A percentile compares a stretch with the other conserved stretches of the same genome.
These are phyloP conservation scores for Nasonovia ribisnigri DNA, from an alignment of 2,888 invertebrate genomes.

Conservation along the genomic window DNA sequence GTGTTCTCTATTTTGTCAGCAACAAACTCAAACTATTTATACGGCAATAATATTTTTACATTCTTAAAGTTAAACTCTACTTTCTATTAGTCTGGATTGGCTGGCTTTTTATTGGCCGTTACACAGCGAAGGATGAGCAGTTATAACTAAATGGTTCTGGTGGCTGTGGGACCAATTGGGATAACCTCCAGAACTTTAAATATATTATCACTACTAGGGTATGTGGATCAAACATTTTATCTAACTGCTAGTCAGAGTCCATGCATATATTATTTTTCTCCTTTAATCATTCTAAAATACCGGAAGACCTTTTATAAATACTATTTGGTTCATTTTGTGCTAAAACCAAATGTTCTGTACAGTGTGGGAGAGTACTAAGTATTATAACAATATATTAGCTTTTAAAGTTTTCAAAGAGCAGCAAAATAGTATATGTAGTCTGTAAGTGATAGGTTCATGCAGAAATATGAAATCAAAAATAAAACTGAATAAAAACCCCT, in stretches of 20 bases:
- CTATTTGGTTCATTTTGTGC: slow-evolving; percentile 55
- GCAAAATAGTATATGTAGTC: slow-evolving; percentile 53
- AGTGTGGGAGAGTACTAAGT: slow-evolving; percentile 46
- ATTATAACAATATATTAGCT: slow-evolving; percentile 42
- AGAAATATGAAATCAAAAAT: slow-evolving; percentile 64
- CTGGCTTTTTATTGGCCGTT: slow-evolving; percentile 29
- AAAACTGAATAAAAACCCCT: slow-evolving; percentile 59
- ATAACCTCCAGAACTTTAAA: slow-evolving; percentile 39
- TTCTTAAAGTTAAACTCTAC: slow-evolving; percentile 57
- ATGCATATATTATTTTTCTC: slow-evolving; percentile 52
- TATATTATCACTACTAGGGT: slow-evolving; percentile 54
- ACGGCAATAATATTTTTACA: slow-evolving; percentile 46
- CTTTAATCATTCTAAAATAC: slow-evolving; percentile 53
- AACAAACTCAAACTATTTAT: slow-evolving; percentile 61
- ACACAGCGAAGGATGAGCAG: slow-evolving; percentile 36
- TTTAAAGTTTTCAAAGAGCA: slow-evolving; percentile 54
- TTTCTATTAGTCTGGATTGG: slow-evolving; percentile 36
- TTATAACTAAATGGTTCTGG: slow-evolving; percentile 51
- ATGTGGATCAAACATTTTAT: slow-evolving; percentile 58
- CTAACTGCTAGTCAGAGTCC: slow-evolving; percentile 62
- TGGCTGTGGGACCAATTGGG: slow-evolving; percentile 40
- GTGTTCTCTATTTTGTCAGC: slow-evolving; percentile 58
- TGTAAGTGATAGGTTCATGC: slow-evolving; percentile 62
- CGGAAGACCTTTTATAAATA: slow-evolving; percentile 46
- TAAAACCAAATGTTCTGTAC: slow-evolving; percentile 61